phyloP scores from a whole-genome alignment of 2,113 vertebrate species.

The Hyla sarda region DNA sequence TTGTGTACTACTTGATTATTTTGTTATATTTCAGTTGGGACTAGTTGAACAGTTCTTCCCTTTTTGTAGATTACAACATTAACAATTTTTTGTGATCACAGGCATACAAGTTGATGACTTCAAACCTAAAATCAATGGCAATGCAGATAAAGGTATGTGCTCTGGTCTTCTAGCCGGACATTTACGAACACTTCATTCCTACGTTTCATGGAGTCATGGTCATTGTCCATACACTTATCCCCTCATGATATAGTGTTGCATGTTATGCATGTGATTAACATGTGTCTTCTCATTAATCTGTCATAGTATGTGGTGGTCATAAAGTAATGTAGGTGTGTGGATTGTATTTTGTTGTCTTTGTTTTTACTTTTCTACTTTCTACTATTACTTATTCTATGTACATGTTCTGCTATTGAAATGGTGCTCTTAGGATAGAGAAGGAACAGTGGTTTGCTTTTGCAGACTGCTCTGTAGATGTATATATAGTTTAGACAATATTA shows the following conservation, averaged over 20 bases:
- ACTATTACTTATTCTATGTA: too few species aligned
- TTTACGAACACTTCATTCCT: neutral
- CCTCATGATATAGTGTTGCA: neutral
- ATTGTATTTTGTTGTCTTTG: too few species aligned
- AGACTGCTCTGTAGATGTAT: neutral
- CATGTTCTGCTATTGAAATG: too few species aligned
- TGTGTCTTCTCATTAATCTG: neutral
- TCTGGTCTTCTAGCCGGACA: neutral
- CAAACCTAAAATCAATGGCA: conserved; percentile 86
- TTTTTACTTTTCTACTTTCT: too few species aligned
- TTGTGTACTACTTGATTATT: neutral
- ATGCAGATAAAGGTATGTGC: conserved; percentile 81
- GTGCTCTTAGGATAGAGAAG: neutral
- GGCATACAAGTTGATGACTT: conserved; percentile 85
- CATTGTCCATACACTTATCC: neutral
- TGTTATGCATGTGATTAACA: too few species aligned
- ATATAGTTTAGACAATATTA: neutral
- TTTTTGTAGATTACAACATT: neutral
- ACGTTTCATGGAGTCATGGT: neutral
- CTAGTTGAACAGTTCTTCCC: too few species aligned
- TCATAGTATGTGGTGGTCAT: neutral
- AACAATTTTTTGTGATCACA: conserved; percentile 79
- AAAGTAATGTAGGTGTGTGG: neutral
- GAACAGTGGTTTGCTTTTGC: neutral
- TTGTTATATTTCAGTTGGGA: neutral